phyloP scores from a whole-genome alignment of 2,113 vertebrate species.

The Proteles cristata region DNA sequence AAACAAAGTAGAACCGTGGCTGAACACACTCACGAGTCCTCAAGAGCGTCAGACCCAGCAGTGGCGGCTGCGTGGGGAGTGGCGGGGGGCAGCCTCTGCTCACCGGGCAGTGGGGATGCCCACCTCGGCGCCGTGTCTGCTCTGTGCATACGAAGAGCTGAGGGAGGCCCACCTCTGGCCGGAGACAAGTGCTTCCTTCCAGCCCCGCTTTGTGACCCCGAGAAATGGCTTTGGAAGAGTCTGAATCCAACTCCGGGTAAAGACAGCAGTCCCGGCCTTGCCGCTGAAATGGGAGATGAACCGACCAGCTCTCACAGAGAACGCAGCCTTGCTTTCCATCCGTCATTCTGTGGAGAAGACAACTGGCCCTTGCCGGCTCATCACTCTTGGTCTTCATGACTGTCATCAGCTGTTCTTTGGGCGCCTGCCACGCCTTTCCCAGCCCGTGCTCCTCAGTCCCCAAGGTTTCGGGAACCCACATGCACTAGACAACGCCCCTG shows the following conservation, averaged over 20 bases:
- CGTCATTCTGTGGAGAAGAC: not conserved
- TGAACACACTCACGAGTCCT: not conserved
- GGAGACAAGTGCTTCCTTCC: not conserved
- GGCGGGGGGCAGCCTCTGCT: accelerated
- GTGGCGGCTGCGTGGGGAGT: accelerated
- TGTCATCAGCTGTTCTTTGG: not conserved
- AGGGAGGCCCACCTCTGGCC: not conserved
- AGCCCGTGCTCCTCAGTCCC: not conserved
- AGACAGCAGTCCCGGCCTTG: accelerated
- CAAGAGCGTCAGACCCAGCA: not conserved
- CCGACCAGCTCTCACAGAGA: accelerated
- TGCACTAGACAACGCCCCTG: accelerated
- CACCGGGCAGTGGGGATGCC: accelerated
- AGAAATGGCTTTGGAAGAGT: too few species aligned
- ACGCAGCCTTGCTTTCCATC: not conserved
- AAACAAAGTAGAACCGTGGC: not conserved
- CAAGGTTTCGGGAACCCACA: not conserved
- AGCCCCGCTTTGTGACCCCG: accelerated
- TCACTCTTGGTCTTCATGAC: accelerated
- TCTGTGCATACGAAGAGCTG: accelerated
- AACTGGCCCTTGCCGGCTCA: not conserved
- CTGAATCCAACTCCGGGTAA: accelerated
- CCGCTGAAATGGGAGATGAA: accelerated
- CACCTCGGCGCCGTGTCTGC: accelerated
- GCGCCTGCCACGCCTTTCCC: not conserved